phyloP scores from a whole-genome alignment of 2,888 invertebrate genomes.

The Amorpha juglandis region DNA sequence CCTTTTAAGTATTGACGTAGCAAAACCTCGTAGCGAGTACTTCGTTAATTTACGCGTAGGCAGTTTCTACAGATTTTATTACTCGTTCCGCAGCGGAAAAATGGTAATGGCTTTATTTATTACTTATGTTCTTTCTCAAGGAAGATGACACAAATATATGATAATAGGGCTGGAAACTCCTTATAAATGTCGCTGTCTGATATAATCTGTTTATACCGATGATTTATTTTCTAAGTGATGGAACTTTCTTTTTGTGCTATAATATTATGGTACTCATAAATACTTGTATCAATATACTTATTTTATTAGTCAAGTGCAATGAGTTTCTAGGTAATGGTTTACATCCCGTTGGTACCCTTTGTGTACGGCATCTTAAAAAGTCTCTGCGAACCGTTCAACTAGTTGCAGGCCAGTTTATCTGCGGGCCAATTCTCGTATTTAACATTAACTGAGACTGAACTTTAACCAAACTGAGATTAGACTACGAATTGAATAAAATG shows the following conservation, averaged over 20 bases:
- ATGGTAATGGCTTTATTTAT: constrained; percentile 13
- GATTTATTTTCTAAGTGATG: neutral
- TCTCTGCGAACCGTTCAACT: no score
- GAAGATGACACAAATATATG: constrained; percentile 17
- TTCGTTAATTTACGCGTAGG: neutral
- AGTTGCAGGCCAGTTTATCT: no score
- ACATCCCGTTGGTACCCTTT: no score
- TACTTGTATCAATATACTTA: no score
- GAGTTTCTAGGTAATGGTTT: no score
- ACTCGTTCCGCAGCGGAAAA: neutral
- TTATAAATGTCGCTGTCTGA: constrained; percentile 3
- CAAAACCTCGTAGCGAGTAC: neutral
- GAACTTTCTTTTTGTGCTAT: neutral
- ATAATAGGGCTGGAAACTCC: neutral
- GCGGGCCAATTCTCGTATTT: no score
- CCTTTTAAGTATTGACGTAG: neutral
- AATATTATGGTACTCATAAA: no score
- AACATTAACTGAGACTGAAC: no score
- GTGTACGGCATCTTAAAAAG: no score
- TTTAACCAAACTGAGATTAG: no score
- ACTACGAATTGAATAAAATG: no score
- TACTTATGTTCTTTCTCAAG: constrained; percentile 4
- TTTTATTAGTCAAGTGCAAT: no score
- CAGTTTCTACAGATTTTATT: constrained; percentile 6
- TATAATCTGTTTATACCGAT: constrained; percentile 8